Percentiles rank a stretch among this genome's conserved stretches.
These are phyloP conservation scores for Valencia hispanica DNA, from an alignment of 2,797 vertebrate species.

Conservation along the genomic window DNA sequence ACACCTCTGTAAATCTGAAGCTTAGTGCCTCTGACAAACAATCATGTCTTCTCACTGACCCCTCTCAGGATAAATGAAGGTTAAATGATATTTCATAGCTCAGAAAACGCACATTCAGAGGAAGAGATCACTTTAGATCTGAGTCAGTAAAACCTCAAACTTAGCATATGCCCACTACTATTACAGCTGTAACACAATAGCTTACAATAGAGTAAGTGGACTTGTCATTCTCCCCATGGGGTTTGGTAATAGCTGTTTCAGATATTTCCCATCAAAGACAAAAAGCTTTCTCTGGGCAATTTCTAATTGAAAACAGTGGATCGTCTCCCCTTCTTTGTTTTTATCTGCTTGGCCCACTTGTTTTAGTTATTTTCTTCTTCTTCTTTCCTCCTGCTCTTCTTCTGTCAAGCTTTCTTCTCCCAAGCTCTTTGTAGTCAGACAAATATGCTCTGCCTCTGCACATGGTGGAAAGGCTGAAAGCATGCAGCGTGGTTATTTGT, in stretches of 20 bases:
- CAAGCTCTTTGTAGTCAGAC: constrained; percentile 43
- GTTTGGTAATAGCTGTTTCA: constrained; percentile 63
- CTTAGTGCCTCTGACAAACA: constrained; percentile 56
- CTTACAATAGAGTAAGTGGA: constrained; percentile 33
- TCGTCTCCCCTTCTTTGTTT: constrained; percentile 45
- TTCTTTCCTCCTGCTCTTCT: constrained; percentile 26
- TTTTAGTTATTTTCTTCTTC: constrained; percentile 40
- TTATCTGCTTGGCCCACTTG: constrained; percentile 44
- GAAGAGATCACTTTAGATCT: constrained; percentile 34
- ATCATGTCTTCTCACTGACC: constrained; percentile 56
- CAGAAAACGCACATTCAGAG: constrained; percentile 30
- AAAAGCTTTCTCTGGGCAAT: constrained; percentile 69
- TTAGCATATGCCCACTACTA: constrained; percentile 50
- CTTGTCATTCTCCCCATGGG: constrained; percentile 52
- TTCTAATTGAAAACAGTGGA: constrained; percentile 81
- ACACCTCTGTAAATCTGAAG: constrained; percentile 35
- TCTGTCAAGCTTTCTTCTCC: constrained; percentile 42
- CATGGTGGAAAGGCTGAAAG: constrained; percentile 37
- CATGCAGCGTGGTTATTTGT: constrained; percentile 46
- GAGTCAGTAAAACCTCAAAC: constrained; percentile 50
- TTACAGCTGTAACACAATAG: constrained; percentile 47
- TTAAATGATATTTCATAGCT: constrained; percentile 51
- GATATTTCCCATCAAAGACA: constrained; percentile 62
- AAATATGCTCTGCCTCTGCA: constrained; percentile 42
- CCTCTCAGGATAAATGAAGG: constrained; percentile 50